These are phyloP conservation scores for Drosophila multiciliata DNA, from an alignment of 2,888 invertebrate species.

Conservation along the genomic window DNA sequence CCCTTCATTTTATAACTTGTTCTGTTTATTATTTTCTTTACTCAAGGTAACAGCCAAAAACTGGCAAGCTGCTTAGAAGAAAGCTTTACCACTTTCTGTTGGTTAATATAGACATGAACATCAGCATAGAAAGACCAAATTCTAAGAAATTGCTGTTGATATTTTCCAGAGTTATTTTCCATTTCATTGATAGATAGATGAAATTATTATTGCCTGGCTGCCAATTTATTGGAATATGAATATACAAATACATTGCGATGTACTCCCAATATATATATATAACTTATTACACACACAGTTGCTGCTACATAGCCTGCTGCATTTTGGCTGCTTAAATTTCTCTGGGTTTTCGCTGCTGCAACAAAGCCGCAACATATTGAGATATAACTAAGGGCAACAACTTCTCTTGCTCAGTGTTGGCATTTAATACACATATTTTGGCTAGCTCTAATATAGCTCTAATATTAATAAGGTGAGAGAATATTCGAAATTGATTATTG, in stretches of 20 bases:
- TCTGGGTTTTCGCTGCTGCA: background rate
- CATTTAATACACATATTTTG: no score
- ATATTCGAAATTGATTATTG: conserved; percentile 4
- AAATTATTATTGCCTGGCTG: conserved; percentile 48
- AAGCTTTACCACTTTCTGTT: background rate
- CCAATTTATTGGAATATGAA: conserved; percentile 52
- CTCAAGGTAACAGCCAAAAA: background rate
- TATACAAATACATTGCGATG: conserved; percentile 58
- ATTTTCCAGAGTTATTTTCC: conserved; percentile 62
- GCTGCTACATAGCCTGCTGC: conserved; percentile 28
- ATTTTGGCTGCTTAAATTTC: conserved; percentile 22
- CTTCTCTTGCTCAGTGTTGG: background rate
- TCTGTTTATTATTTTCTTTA: background rate
- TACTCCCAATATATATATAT: conserved; percentile 23
- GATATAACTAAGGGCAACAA: conserved; percentile 6
- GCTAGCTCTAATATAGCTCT: conserved; percentile 1
- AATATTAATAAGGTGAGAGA: background rate
- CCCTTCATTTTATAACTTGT: background rate
- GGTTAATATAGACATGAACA: background rate
- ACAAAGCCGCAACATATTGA: conserved; percentile 22
- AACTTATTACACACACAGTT: background rate
- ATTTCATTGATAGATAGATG: conserved; percentile 51
- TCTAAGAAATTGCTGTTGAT: conserved; percentile 32
- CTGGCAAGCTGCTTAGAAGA: background rate
- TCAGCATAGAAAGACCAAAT: background rate